Evolutionary conservation across 2,888 invertebrate genomes (phyloP).

Genomic region (Phortica okadai): DNA sequence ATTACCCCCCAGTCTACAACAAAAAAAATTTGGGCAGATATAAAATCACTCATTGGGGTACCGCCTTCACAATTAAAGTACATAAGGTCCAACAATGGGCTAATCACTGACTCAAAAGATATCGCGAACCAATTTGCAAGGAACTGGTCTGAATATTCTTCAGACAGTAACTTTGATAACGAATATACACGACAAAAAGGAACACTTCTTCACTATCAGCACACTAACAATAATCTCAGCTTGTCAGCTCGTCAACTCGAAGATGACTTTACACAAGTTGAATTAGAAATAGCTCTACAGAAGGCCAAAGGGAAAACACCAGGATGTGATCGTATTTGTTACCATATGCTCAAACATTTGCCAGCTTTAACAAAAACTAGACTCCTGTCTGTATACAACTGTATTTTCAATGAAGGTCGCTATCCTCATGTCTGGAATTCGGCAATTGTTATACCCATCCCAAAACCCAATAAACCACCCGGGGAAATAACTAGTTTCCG

Average conservation of each 20-base stretch:
- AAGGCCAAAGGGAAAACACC: constrained; percentile 18
- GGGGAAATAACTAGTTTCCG: neutral
- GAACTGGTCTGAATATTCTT: constrained; percentile 2
- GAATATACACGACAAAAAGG: constrained; percentile 9
- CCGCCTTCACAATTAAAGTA: neutral
- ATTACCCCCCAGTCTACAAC: neutral
- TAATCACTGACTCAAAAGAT: too few relatives aligned
- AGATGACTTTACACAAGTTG: neutral
- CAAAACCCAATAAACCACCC: neutral
- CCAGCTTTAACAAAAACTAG: neutral
- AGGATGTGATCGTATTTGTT: neutral
- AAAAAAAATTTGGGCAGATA: constrained; percentile 1
- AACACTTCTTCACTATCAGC: neutral
- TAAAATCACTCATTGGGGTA: neutral
- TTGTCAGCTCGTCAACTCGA: constrained; percentile 25
- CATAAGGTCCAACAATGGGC: constrained; percentile 26
- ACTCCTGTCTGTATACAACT: neutral
- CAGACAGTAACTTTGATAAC: constrained; percentile 28
- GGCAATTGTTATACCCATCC: neutral
- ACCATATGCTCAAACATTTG: constrained; percentile 8
- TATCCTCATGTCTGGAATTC: neutral
- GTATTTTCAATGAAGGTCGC: neutral
- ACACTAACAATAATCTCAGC: neutral
- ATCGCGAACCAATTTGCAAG: neutral
- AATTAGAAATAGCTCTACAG: neutral